Percentiles rank a stretch among this genome's conserved stretches.
Conservation (phyloP, 2,797 vertebrate species). For the Melopsittacus undulatus region DNA sequence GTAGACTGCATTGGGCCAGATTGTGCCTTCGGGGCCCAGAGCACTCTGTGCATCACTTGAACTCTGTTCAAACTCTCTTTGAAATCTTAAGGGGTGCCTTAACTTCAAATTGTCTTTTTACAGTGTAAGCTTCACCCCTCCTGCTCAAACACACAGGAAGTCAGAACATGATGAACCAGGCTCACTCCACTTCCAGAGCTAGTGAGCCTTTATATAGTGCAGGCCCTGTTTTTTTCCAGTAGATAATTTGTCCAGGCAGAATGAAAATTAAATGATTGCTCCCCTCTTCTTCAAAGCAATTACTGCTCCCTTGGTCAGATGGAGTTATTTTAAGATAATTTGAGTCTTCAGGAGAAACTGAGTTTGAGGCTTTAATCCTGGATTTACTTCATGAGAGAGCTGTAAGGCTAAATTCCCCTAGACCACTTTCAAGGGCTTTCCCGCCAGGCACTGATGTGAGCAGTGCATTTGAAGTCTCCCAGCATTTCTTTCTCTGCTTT, state of each 20-base stretch:
- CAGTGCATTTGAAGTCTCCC: neutral
- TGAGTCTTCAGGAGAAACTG: neutral
- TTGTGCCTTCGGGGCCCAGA: neutral
- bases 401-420: neutral
- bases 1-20: neutral
- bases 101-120: neutral
- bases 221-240: neutral
- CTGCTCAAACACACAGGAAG: neutral
- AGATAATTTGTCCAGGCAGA: neutral
- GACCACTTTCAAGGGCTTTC: neutral
- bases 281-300: neutral
- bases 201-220: neutral
- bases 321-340: neutral
- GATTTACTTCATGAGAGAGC: neutral
- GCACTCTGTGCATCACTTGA: neutral
- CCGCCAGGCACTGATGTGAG: neutral
- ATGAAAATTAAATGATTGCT: neutral
- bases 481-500: neutral
- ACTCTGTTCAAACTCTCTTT: neutral
- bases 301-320: neutral
- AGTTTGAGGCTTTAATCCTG: neutral
- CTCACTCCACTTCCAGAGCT: neutral
- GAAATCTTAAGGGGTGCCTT: neutral
- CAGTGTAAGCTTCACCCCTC: neutral
- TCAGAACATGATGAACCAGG: neutral